phyloP scores from a whole-genome alignment of 2,797 vertebrate genomes.

The Gouania willdenowi region DNA sequence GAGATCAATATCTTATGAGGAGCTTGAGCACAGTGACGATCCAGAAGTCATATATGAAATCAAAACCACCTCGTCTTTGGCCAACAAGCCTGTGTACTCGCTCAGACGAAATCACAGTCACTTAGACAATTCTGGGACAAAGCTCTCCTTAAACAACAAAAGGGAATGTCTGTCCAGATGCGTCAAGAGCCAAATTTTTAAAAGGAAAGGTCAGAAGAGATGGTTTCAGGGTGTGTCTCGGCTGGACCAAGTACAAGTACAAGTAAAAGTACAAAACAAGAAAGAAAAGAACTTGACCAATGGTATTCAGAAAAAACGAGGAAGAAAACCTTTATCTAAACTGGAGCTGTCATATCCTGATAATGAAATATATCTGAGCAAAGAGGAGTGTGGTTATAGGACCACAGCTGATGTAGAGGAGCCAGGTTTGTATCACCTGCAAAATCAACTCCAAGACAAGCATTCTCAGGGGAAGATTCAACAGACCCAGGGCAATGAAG shows the following conservation, averaged over 20 bases:
- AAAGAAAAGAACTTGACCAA: too few species aligned
- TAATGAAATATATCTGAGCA: conserved; percentile 61
- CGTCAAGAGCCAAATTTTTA: conserved; percentile 71
- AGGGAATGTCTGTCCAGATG: conserved; percentile 72
- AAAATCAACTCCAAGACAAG: conserved; percentile 9
- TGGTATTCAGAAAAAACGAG: conserved; percentile 47
- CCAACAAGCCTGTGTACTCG: conserved; percentile 49
- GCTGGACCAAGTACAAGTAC: conserved; percentile 40
- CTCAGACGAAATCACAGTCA: conserved; percentile 49
- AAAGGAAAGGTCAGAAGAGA: conserved; percentile 71
- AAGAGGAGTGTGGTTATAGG: conserved; percentile 18
- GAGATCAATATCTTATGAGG: conserved; percentile 47
- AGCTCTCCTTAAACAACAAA: conserved; percentile 55
- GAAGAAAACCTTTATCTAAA: conserved; percentile 49
- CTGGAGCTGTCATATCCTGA: conserved; percentile 74
- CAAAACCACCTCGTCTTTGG: conserved; percentile 18
- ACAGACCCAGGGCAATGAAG: too few species aligned
- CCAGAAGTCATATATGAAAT: conserved; percentile 61
- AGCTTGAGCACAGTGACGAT: conserved; percentile 54
- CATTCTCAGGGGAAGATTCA: neutral
- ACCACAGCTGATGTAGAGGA: conserved; percentile 10
- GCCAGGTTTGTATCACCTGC: conserved; percentile 13
- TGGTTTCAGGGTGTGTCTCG: conserved; percentile 67
- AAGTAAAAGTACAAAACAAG: conserved; percentile 45
- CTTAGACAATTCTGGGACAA: conserved; percentile 39